Evolutionary conservation across 2,113 vertebrate genomes (phyloP).

Genomic region (Mormoops blainvillei): DNA sequence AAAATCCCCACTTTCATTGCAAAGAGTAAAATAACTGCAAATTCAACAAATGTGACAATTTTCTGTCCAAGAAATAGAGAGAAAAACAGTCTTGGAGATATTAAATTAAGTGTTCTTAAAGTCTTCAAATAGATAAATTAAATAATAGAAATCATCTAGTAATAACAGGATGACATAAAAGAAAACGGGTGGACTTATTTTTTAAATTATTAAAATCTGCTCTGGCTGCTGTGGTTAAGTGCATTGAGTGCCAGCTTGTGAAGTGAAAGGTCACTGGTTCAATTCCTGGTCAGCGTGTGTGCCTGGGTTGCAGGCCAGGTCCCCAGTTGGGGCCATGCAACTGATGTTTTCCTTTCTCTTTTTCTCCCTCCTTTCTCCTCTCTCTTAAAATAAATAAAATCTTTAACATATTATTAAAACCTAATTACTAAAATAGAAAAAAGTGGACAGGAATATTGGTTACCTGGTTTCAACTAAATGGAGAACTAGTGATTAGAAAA

Average conservation of each 20-base stretch:
- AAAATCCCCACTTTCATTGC: not conserved
- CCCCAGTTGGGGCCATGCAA: no score
- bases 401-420: not conserved
- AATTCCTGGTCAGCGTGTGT: no score
- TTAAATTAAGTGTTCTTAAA: not conserved
- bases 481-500: not conserved
- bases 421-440: not conserved
- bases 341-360: no score
- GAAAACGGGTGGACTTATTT: not conserved
- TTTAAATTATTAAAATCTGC: no score
- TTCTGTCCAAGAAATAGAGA: not conserved
- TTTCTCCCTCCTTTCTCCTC: no score
- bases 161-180: not conserved
- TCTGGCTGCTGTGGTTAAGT: no score
- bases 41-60: not conserved
- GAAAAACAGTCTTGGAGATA: not conserved
- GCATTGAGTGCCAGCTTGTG: no score
- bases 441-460: not conserved
- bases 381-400: not conserved
- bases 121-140: not conserved
- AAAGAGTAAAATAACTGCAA: not conserved
- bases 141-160: not conserved
- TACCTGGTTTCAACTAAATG: not conserved
- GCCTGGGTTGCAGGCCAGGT: no score
- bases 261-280: no score